Percentiles rank a stretch among this genome's conserved stretches.
phyloP scores from a whole-genome alignment of 2,888 invertebrate genomes.

The Nemotelus nigrinus region DNA sequence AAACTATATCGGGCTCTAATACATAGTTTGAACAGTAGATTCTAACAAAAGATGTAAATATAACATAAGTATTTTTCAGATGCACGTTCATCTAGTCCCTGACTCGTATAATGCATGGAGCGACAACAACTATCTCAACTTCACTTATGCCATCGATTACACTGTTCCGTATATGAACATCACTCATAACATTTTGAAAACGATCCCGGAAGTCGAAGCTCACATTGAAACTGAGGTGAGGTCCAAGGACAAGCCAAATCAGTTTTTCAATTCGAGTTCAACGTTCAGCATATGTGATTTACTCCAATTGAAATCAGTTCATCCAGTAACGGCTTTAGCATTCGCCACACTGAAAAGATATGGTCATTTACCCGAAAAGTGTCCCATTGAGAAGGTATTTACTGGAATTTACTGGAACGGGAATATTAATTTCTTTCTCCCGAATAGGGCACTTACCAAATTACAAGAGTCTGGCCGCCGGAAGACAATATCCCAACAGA shows the following conservation, averaged over 20 bases:
- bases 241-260: constrained; percentile 57
- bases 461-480: constrained; percentile 61
- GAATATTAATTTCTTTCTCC: background rate
- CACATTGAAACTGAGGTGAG: constrained; percentile 55
- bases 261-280: constrained; percentile 56
- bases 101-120: constrained; percentile 60
- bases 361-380: constrained; percentile 57
- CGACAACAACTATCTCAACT: constrained; percentile 58
- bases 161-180: constrained; percentile 60
- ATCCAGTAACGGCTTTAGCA: constrained; percentile 58
- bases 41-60: no score
- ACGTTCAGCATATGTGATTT: constrained; percentile 59
- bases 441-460: constrained; percentile 58
- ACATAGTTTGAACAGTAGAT: no score
- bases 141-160: constrained; percentile 57
- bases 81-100: constrained; percentile 60
- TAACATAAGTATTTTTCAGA: constrained; percentile 52
- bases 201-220: constrained; percentile 57
- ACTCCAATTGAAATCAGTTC: constrained; percentile 55
- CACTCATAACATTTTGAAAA: constrained; percentile 58
- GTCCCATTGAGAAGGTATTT: constrained; percentile 60
- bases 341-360: constrained; percentile 57
- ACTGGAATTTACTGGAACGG: background rate
- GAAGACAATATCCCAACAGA: constrained; percentile 59
- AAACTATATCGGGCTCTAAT: no score